Conservation (phyloP, 2,888 invertebrate genomes). For the Platycheirus rosarum region DNA sequence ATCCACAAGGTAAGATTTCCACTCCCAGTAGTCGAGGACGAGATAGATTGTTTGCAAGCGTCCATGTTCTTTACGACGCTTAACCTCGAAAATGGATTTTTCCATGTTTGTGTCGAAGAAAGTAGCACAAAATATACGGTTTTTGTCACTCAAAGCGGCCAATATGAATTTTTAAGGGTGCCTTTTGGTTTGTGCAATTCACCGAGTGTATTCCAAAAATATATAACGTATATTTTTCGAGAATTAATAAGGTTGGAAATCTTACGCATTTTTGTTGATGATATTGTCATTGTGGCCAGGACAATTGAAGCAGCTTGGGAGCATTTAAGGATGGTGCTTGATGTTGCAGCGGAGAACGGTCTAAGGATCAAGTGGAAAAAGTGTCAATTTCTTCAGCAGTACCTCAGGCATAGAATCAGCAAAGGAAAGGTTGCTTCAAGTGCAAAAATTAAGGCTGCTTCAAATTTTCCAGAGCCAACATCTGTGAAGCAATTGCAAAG, state of each 20-base stretch:
- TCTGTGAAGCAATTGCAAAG: conserved; percentile 35
- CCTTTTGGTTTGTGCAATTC: conserved; percentile 76
- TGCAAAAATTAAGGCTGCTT: conserved; percentile 45
- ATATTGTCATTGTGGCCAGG: conserved; percentile 22
- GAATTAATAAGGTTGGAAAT: conserved; percentile 17
- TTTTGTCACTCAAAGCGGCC: conserved; percentile 76
- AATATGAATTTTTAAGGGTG: conserved; percentile 75
- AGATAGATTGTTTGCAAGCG: conserved; percentile 75
- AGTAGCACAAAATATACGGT: conserved; percentile 75
- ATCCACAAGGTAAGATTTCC: conserved; percentile 74
- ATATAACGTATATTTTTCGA: conserved; percentile 42
- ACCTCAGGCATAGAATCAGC: conserved; percentile 47
- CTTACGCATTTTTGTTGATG: conserved; percentile 22
- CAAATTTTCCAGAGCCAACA: conserved; percentile 37
- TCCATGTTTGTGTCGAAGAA: conserved; percentile 77
- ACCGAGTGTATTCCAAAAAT: conserved; percentile 39
- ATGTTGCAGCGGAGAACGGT: not conserved
- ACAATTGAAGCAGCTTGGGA: conserved; percentile 25
- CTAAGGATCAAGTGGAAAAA: conserved; percentile 49
- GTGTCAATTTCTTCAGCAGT: conserved; percentile 58
- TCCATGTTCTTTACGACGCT: conserved; percentile 75
- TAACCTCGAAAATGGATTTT: conserved; percentile 77
- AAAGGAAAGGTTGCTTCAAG: conserved; percentile 29
- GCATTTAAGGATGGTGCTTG: conserved; percentile 12
- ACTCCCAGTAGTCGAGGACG: conserved; percentile 76